Base-by-base conservation (phyloP, 2,113 vertebrate genomes). In the Aspidoscelis tigris region DNA sequence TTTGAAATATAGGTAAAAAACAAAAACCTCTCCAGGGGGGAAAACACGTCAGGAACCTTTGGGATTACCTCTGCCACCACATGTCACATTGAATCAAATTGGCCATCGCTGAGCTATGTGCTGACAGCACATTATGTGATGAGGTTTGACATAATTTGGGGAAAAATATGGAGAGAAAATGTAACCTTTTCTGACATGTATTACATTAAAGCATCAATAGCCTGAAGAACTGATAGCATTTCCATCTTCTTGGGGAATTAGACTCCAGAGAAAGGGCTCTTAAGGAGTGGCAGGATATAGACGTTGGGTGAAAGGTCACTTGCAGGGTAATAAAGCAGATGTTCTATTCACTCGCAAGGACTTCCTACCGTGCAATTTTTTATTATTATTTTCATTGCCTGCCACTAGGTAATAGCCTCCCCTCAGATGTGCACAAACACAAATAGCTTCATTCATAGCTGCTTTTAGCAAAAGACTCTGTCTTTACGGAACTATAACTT, bases 81-180 rank as follows among this genome's bases (percentile, higher is more conserved):
- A 78, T 88, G 85, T 89, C 90, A 87, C 0, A 68, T 39, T 12
- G 64, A 7, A 91, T 92, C 85, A 93, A 20, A 71, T 80, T 88
- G 55, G 83, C 87, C 90, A 92, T 86, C 88, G 84, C 77, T 65
- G 41, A 66, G 50, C 12, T 82, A 11, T 50, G 39, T 80, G n/a
- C 81, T 92, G 91, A 93, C 87, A 91, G 84, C 24, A 39, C 0
- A 0, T 82, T 88, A 79, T 33, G 78, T 84, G 84, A 90, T 88
- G 84, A 72, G 75, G 18, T 41, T 84, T 78, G 80, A 80, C 90
- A 90, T 68, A 80, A 86, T 70, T 72, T 80, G 50, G 24, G 84
- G 79, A 68, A 85, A 74, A 90, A 89, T 78, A 88, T 26, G 68
- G 90, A 91, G 89, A 18, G 24, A 85, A 91, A 88, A 85, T 61